Evolutionary conservation across 2,113 vertebrate species (phyloP), one percentile per base, ranked within the genome.

Genomic region (Anoplopoma fimbria): DNA sequence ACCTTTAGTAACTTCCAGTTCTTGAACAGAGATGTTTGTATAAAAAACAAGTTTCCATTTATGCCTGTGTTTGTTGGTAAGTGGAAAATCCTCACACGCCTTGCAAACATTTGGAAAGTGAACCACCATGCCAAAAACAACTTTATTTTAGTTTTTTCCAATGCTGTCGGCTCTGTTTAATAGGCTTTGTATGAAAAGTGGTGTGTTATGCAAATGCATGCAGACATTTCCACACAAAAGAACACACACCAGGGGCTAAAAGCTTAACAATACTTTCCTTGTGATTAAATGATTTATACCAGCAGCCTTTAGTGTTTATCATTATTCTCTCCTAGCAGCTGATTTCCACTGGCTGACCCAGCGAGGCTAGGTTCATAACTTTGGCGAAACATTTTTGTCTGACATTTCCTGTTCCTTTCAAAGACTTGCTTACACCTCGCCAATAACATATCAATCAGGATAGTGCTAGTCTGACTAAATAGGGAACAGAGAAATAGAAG

Each of bases 51-150:
- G 7, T 72, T 75, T 85, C 51, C 40, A 82, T 87, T 80, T 9
- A 71, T 38, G 49, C 1, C n/a, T 61, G 23, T 68, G 75, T 81
- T 85, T 84, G 71, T 47, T 78, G 33, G 76, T 10, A 45, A 73
- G 34, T 75, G 78, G 77, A 87, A 82, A 89, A 67, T 63, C 58
- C 33, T 9, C 33, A 62, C 25, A 62, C n/a, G 38, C 31, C 53
- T 60, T 53, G 64, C 67, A 84, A 81, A 88, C 36, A 83, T 79
- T 79, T 70, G 61, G 34, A 57, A 51, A 62, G 60, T 14, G 23
- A 42, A 40, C 1, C 1, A 17, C 6, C 7, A 49, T 67, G 77
- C 86, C 88, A 89, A 86, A 76, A 72, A 57, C 77, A 88, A 72
- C 64, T 75, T 89, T 64, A 33, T 72, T 75, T 75, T 23, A 31